Base-by-base conservation (phyloP, 2,113 vertebrate genomes). In the Lasiurus borealis region DNA sequence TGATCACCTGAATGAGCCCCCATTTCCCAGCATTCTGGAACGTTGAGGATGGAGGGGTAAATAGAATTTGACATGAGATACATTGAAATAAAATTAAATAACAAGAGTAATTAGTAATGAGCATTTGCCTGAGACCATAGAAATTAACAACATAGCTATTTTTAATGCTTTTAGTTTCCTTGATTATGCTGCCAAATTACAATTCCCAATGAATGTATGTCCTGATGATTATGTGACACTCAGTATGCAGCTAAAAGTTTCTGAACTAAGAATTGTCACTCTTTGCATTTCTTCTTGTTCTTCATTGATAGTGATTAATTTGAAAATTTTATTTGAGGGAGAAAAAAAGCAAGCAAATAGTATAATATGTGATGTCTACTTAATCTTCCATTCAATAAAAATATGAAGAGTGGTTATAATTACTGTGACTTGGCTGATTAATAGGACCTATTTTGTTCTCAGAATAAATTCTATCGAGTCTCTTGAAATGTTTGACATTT, bases 381-480 rank as follows among this genome's bases (percentile, higher is more conserved):
- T 48, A 54, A 48, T 66, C 16, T 15, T 86, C 76, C 68, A 90
- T 83, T 62, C 8, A 80, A 64, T 83, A 95, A 90, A 23, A 76
- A 64, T 59, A 59, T 59, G 57, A 59, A 59, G 21, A 59, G 21
- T 59, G 23, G 25, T 59, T 59, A 46, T 57, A 14, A 23, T 66
- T 73, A 44, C 13, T 18, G 27, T 92, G 29, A 21, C 16, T 77
- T 71, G 16, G 0, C 2, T 86, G 50, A 29, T 83, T 88, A 83
- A 40, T n/a, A 94, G 10, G 12, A 1, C 2, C 4, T 68, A 54
- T 77, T 27, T 69, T 80, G 44, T 66, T 44, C 13, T 77, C 48
- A 77, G 62, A 87, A 83, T 68, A 62, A 86, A 69, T 95, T 78
- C 18, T 69, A 50, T 48, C 40, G 27, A 76, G 2, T 71, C 9